These are phyloP conservation scores for Perca schrenkii DNA, from an alignment of 2,113 vertebrate species.

Conservation along the genomic window DNA sequence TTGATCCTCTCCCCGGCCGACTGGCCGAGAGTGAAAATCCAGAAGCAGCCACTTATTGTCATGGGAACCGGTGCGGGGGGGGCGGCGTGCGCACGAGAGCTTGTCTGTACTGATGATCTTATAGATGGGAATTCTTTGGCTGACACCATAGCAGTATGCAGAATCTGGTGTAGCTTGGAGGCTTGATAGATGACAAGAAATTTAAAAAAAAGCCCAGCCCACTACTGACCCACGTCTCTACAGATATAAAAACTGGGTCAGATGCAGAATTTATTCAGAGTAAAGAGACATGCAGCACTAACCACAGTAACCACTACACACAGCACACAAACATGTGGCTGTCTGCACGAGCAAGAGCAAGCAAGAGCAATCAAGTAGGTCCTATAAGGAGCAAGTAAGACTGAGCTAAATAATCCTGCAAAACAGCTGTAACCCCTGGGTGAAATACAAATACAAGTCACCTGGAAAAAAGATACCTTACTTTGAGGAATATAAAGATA, in stretches of 20 bases:
- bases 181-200: conserved; percentile 26
- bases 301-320: conserved; percentile 47
- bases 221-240: conserved; percentile 9
- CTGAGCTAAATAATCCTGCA: neutral
- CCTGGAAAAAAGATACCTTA: too few relatives aligned
- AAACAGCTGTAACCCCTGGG: neutral
- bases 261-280: conserved; percentile 24
- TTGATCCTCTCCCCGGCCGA: conserved; percentile 74
- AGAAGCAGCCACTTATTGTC: conserved; percentile 66
- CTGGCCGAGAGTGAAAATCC: conserved; percentile 63
- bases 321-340: conserved; percentile 29
- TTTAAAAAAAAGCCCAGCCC: neutral
- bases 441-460: neutral
- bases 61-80: conserved; percentile 61
- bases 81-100: conserved; percentile 1
- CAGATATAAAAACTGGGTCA: conserved; percentile 29
- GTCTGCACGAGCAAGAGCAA: conserved; percentile 20
- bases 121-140: conserved; percentile 30
- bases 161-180: neutral
- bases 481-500: neutral
- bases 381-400: conserved; percentile 26
- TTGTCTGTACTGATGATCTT: conserved; percentile 17
- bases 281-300: conserved; percentile 23
- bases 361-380: conserved; percentile 44
- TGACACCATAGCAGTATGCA: neutral